Evolutionary conservation across 2,888 invertebrate species (phyloP), one percentile per base, ranked within the genome.

Genomic region (Plagodis pulveraria): DNA sequence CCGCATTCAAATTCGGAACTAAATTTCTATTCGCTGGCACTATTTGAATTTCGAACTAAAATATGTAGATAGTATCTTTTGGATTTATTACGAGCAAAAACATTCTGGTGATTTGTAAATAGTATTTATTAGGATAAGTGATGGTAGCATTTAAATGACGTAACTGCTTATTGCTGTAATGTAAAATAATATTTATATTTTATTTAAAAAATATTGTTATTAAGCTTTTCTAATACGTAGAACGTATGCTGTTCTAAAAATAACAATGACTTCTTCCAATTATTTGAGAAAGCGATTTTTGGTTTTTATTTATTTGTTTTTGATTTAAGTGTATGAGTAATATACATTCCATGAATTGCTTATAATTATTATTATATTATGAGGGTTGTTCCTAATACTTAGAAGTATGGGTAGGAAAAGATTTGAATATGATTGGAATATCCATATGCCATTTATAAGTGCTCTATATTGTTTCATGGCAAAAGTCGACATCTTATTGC

Each of bases 101-200:
- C 84, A 84, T 91, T 92, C 90, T 91, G 91, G 92, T 89, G 89
- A 87, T 86, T 84, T 92, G 92, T 92, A 91, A 82, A 92, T 92
- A 92, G 86, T 91, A 91, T 91, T 91, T 91, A 90, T 90, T 91
- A 91, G 90, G 75, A 73, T 90, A 86, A 90, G 87, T 84, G 80
- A 89, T 77, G 81, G 77, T 91, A 91, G 91, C 85, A 86, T 88
- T 87, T 87, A 85, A 81, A 87, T 76, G 77, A 86, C 88, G 86
- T 90, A 86, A 85, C 78, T 84, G 89, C 91, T 89, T 90, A 88
- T 83, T 84, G 83, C 85, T 84, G 79, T 89, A 89, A 86, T 91
- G 92, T 92, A 91, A 91, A 87, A 84, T 90, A 91, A 89, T 91
- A 91, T 91, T 92, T 92, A 91, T 91, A 81, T 86, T 78, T 84